Evolutionary conservation across 2,113 vertebrate species (phyloP).

Genomic region (Ceuthmochares aereus): DNA sequence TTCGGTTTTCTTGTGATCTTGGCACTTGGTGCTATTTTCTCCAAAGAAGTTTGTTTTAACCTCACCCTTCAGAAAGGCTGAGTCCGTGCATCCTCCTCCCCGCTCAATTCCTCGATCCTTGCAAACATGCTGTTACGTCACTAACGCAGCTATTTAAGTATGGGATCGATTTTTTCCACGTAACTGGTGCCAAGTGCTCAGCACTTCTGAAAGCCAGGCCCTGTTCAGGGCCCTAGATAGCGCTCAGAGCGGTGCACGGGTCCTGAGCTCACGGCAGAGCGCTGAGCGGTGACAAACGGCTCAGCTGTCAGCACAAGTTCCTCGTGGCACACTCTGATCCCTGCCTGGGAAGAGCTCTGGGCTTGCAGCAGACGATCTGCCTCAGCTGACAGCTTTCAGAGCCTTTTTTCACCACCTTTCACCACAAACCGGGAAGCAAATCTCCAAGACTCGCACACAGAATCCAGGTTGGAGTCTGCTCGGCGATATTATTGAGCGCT

Average conservation of each 20-base stretch:
- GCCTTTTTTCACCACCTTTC: neutral
- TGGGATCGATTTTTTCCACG: neutral
- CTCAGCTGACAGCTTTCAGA: neutral
- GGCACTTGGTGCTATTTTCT: neutral
- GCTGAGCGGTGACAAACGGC: neutral
- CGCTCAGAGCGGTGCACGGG: rapidly evolving
- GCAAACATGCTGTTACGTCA: neutral
- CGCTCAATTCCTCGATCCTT: neutral
- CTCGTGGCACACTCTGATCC: neutral
- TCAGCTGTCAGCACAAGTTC: neutral
- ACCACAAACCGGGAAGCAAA: neutral
- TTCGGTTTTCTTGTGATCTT: neutral
- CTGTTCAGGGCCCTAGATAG: neutral
- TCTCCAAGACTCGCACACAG: neutral
- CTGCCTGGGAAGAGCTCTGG: neutral
- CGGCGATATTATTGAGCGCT: rapidly evolving
- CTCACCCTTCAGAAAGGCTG: neutral
- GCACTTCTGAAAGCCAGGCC: neutral
- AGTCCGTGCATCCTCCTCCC: neutral
- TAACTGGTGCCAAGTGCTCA: conserved; percentile 6
- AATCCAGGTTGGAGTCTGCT: neutral
- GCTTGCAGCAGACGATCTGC: neutral
- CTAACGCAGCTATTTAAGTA: neutral
- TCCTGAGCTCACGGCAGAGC: neutral
- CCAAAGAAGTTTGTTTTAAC: neutral